Evolutionary conservation across 2,888 invertebrate species (phyloP).

Genomic region (Agrochola circellaris): DNA sequence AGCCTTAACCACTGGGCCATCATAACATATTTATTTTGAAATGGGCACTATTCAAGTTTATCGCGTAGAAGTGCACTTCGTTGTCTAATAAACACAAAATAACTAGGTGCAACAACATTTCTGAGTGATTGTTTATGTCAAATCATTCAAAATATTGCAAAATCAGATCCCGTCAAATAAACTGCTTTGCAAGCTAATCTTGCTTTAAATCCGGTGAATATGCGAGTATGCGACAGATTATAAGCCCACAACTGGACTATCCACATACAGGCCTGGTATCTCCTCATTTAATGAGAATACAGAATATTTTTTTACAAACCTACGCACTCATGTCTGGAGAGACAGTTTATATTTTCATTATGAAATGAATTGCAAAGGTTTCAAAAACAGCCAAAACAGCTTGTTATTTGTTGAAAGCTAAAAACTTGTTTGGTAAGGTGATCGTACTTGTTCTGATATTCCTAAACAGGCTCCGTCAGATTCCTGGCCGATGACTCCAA

Average conservation of each 20-base stretch:
- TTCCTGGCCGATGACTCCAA: slow-evolving; percentile 26
- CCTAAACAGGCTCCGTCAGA: slow-evolving; percentile 21
- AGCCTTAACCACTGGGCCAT: too few relatives aligned
- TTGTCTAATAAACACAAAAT: not conserved
- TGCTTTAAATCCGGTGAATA: not conserved
- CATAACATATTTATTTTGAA: not conserved
- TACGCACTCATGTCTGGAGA: too few relatives aligned
- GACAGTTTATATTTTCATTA: too few relatives aligned
- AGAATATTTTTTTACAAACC: not conserved
- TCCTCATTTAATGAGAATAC: too few relatives aligned
- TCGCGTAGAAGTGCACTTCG: slow-evolving; percentile 1
- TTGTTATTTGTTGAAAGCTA: slow-evolving; percentile 21
- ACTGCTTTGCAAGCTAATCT: not conserved
- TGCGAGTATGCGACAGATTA: not conserved
- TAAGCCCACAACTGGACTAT: not conserved
- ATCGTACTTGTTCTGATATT: slow-evolving; percentile 34
- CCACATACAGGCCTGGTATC: not conserved
- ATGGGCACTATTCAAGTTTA: not conserved
- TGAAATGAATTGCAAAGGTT: not conserved
- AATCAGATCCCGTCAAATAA: not conserved
- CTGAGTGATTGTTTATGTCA: not conserved
- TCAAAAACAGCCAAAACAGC: not conserved
- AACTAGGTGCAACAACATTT: slow-evolving; percentile 15
- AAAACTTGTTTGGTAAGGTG: slow-evolving; percentile 27
- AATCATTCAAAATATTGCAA: not conserved